These are phyloP conservation scores for Leptoteleia sp. DNA, from an alignment of 1,140 invertebrate genomes.

Conservation along the genomic window DNA sequence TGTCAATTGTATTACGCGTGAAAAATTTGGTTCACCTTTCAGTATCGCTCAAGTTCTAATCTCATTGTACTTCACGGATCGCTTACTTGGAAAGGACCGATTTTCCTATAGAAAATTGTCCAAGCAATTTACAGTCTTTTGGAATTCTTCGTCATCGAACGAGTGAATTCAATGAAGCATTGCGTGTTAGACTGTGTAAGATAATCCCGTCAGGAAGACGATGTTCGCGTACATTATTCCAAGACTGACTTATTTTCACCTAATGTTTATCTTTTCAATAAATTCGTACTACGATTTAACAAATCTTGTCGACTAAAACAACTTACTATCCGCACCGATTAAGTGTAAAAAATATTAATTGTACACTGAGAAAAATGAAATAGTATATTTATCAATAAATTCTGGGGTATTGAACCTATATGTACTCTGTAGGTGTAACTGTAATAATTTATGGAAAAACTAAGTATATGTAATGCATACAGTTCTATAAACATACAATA, in stretches of 20 bases:
- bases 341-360: too few species aligned
- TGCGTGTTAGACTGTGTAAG: slow-evolving; percentile 75
- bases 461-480: too few species aligned
- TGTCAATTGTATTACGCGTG: slow-evolving; percentile 47
- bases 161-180: slow-evolving; percentile 67
- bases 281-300: too few species aligned
- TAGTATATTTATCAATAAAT: too few species aligned
- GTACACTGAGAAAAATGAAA: too few species aligned
- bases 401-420: too few species aligned
- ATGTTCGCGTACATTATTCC: slow-evolving; percentile 49
- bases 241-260: slow-evolving; percentile 25
- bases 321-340: too few species aligned
- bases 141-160: slow-evolving; percentile 69
- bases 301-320: too few species aligned
- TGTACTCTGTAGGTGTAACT: too few species aligned
- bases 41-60: slow-evolving; percentile 57
- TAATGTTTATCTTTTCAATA: slow-evolving; percentile 12
- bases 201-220: slow-evolving; percentile 73
- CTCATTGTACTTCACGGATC: slow-evolving; percentile 65
- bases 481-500: too few species aligned
- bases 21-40: slow-evolving; percentile 54
- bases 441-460: too few species aligned
- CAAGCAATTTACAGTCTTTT: slow-evolving; percentile 78
- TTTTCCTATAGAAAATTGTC: slow-evolving; percentile 76
- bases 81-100: slow-evolving; percentile 64